phyloP scores from a whole-genome alignment of 2,113 vertebrate species.

The Drymodes brunneopygia region DNA sequence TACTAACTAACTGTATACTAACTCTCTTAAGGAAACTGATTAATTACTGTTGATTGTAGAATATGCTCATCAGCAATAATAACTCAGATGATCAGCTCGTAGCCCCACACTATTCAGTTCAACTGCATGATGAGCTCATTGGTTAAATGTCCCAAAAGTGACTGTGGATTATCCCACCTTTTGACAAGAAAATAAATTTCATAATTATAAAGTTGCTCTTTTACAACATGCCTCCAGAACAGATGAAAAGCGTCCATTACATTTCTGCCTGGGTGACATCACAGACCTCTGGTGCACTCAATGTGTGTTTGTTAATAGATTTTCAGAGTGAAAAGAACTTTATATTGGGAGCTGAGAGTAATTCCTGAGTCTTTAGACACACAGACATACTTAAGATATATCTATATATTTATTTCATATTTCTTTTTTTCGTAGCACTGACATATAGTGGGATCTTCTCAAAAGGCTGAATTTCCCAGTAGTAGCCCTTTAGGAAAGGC shows the following conservation, averaged over 20 bases:
- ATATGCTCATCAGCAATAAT: not conserved
- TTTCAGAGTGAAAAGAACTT: not conserved
- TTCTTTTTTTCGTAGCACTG: not conserved
- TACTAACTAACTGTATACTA: not conserved
- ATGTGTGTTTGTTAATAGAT: not conserved
- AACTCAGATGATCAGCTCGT: not conserved
- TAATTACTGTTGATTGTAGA: constrained; percentile 28
- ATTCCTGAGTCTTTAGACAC: not conserved
- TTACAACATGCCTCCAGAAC: not conserved
- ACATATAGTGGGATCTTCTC: not conserved
- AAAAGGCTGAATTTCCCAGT: not conserved
- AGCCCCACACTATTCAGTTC: not conserved
- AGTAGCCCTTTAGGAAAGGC: not conserved
- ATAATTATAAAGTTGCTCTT: not conserved
- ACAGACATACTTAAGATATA: fast-evolving
- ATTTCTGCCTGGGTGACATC: not conserved
- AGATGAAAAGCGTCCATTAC: not conserved
- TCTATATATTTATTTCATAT: no score
- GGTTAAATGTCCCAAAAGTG: not conserved
- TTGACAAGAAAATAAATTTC: not conserved
- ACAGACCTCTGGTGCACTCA: not conserved
- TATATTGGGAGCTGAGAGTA: not conserved
- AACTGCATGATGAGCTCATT: not conserved
- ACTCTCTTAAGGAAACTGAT: constrained; percentile 7
- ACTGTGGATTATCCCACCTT: not conserved